These are phyloP conservation scores for Dynastes hyllus DNA, from an alignment of 2,888 invertebrate genomes.

Conservation along the genomic window DNA sequence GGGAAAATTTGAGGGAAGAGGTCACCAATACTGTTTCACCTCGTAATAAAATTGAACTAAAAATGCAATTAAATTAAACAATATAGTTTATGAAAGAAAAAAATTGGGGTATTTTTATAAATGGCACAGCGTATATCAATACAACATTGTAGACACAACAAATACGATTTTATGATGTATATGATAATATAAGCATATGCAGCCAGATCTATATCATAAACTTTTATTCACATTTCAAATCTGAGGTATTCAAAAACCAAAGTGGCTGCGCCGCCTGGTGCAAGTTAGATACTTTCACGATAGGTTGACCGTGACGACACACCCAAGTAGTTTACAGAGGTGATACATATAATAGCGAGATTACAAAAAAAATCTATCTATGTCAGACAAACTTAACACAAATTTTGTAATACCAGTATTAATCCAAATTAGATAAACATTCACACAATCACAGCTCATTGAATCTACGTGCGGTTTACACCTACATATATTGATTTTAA, in stretches of 20 bases:
- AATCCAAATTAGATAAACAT: conserved; percentile 7
- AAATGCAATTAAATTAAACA: too few species aligned
- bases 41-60: too few species aligned
- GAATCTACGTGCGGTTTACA: neutral
- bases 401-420: conserved; percentile 5
- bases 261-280: neutral
- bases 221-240: conserved; percentile 7
- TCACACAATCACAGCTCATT: neutral
- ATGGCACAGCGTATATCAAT: too few species aligned
- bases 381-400: neutral
- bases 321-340: conserved; percentile 19
- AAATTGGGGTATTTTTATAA: too few species aligned
- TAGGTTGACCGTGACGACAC: conserved; percentile 37
- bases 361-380: conserved; percentile 15
- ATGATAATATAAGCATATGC: too few species aligned
- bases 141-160: too few species aligned
- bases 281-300: conserved; percentile 20
- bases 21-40: too few species aligned
- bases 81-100: too few species aligned
- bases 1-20: too few species aligned
- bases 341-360: neutral
- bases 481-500: too few species aligned
- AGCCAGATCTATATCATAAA: too few species aligned
- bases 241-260: neutral
- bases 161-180: too few species aligned